Evolutionary conservation across 2,888 invertebrate species (phyloP).

Genomic region (Lissonota sp.): DNA sequence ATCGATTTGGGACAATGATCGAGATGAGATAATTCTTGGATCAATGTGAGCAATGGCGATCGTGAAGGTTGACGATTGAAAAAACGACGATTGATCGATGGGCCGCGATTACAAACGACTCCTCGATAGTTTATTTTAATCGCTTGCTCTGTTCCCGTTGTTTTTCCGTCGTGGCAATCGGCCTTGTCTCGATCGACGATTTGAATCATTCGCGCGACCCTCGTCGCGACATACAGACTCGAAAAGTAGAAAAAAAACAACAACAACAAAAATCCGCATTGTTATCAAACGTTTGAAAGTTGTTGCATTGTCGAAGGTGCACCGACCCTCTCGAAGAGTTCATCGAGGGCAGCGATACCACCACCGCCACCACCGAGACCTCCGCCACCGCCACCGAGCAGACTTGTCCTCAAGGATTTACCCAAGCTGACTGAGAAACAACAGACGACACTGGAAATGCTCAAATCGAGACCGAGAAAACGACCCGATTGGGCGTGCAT

Average conservation of each 20-base stretch:
- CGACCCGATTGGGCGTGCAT: slow-evolving; percentile 95
- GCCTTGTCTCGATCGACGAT: slow-evolving; percentile 30
- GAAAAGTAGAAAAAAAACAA: neutral
- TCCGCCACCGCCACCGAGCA: slow-evolving; percentile 88
- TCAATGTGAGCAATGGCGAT: too few species aligned
- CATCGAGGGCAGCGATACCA: slow-evolving; percentile 80
- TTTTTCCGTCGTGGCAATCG: neutral
- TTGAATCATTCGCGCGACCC: neutral
- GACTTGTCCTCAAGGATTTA: slow-evolving; percentile 84
- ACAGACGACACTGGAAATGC: slow-evolving; percentile 88
- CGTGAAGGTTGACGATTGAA: too few species aligned
- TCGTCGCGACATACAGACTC: too few species aligned
- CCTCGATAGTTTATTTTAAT: slow-evolving; percentile 42
- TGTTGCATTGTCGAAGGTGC: slow-evolving; percentile 74
- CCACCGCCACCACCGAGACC: slow-evolving; percentile 87
- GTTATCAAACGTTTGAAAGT: too few species aligned
- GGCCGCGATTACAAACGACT: slow-evolving; percentile 15
- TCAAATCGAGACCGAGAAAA: slow-evolving; percentile 90
- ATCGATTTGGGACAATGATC: too few species aligned
- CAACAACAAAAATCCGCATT: too few species aligned
- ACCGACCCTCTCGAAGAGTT: slow-evolving; percentile 81
- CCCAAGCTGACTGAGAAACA: slow-evolving; percentile 86
- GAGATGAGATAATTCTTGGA: too few species aligned
- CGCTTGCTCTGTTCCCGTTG: slow-evolving; percentile 39
- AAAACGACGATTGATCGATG: slow-evolving; percentile 1